These are phyloP conservation scores for Trididemnum nubilum DNA, from an alignment of 23 tunicate genomes.

Conservation along the genomic window DNA sequence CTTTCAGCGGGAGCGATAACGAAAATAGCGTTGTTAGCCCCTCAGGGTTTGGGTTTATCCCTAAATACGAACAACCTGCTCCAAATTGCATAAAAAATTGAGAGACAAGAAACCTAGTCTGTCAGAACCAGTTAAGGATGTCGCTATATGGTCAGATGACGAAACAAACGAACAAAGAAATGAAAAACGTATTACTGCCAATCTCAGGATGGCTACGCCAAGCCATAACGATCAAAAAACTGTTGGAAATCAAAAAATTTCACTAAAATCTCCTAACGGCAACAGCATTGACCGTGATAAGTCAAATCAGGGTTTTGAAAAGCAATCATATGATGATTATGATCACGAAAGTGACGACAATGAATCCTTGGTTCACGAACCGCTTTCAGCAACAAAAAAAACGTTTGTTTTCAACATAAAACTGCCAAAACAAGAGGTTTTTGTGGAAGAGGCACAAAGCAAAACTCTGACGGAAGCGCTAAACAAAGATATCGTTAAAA, in stretches of 20 bases:
- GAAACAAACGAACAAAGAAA: neutral
- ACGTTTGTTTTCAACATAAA: slow-evolving; percentile 47
- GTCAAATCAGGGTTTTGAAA: neutral
- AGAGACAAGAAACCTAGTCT: neutral
- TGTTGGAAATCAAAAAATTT: neutral
- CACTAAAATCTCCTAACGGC: neutral
- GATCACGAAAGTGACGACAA: slow-evolving; percentile 24
- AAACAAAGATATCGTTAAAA: slow-evolving; percentile 20
- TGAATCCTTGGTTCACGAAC: slow-evolving; percentile 30
- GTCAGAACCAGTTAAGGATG: neutral
- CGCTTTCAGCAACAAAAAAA: slow-evolving; percentile 16
- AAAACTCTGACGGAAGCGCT: too few relatives aligned
- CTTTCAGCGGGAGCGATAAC: neutral
- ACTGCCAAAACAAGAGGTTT: slow-evolving; percentile 40
- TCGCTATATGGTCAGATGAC: slow-evolving; percentile 28
- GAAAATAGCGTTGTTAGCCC: neutral
- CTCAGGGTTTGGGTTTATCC: slow-evolving; percentile 20
- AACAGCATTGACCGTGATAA: neutral
- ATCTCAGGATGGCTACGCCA: neutral
- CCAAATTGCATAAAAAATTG: neutral
- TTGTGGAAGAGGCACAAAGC: too few relatives aligned
- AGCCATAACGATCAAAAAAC: neutral
- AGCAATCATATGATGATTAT: neutral
- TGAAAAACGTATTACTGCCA: neutral
- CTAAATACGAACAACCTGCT: neutral